phyloP scores from a whole-genome alignment of 1,140 invertebrate genomes.

The Meloidogyne hapla region DNA sequence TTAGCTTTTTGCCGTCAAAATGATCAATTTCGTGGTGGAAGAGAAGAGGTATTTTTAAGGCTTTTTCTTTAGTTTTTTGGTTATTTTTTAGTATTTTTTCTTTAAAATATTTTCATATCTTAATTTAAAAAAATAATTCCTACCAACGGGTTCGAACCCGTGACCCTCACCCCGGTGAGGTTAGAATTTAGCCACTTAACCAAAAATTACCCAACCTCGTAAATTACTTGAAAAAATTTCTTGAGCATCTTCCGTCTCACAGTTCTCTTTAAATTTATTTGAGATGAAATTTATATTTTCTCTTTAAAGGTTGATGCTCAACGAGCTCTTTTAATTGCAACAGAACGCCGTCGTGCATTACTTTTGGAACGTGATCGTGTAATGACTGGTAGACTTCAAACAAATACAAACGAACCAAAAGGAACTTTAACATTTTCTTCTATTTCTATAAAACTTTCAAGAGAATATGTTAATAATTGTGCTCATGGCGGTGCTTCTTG shows the following conservation, averaged over 20 bases:
- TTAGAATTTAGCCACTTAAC: too few relatives aligned
- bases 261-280: too few relatives aligned
- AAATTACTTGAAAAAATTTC: too few relatives aligned
- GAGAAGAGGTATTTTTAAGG: conserved; percentile 31
- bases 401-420: conserved; percentile 10
- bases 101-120: too few relatives aligned
- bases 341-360: conserved; percentile 35
- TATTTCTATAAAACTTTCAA: conserved; percentile 32
- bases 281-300: neutral
- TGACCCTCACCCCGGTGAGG: too few relatives aligned
- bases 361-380: conserved; percentile 33
- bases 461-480: conserved; percentile 36
- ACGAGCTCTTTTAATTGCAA: conserved; percentile 39
- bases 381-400: conserved; percentile 20
- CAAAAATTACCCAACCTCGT: too few relatives aligned
- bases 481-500: conserved; percentile 24
- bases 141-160: too few relatives aligned
- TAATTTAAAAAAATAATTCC: too few relatives aligned
- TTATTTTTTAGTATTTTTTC: neutral
- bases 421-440: conserved; percentile 37
- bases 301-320: conserved; percentile 40
- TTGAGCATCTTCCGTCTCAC: too few relatives aligned
- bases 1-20: conserved; percentile 45
- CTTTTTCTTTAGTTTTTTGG: neutral
- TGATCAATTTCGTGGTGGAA: conserved; percentile 29